Evolutionary conservation across 2,797 vertebrate genomes (phyloP), one percentile per base, ranked within the genome.

Genomic region (Platalea minor): DNA sequence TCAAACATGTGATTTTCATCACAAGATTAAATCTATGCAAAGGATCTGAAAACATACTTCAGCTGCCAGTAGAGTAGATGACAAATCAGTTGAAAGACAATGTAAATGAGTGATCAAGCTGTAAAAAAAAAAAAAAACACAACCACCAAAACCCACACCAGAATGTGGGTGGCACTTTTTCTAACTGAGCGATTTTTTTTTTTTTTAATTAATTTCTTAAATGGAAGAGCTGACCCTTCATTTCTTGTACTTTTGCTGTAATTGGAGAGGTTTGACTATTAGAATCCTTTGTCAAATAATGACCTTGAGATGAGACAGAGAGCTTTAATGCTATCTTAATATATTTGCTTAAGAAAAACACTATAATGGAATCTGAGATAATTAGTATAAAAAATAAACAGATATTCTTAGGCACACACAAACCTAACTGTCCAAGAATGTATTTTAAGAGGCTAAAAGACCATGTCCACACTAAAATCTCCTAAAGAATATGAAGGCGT

Each of bases 31-130:
- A 95, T 80, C 50, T 94, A 31, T 88, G 94, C 60, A 92, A 94
- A 96, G 91, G 76, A 70, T 56, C 64, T 89, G 87, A 89, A 96
- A 96, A 73, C 15, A 46, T 39, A 80, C 18, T 88, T 95, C 83
- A 89, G 31, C 67, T 97, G 77, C 67, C 81, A 82, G 61, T 63
- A 95, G 96, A 82, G 61, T 63, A 95, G 96, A 86, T 82, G 95
- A 84, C 41, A 95, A 88, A 96, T 95, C 79, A 94, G 95, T 96
- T 85, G 95, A 82, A 85, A 94, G 51, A 85, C 74, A 95, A 97
- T 89, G 31, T 35, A 68, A 89, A 56, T 35, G 65, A 95, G 23
- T 81, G 28, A 95, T 81, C 83, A 77, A 92, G 10, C 24, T 73
- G 10, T 48, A 35, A 85, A 68, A 46, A 76, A 75, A 83, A 33